Conservation (phyloP, 2,888 invertebrate species). For the Dasypogon diadema region DNA sequence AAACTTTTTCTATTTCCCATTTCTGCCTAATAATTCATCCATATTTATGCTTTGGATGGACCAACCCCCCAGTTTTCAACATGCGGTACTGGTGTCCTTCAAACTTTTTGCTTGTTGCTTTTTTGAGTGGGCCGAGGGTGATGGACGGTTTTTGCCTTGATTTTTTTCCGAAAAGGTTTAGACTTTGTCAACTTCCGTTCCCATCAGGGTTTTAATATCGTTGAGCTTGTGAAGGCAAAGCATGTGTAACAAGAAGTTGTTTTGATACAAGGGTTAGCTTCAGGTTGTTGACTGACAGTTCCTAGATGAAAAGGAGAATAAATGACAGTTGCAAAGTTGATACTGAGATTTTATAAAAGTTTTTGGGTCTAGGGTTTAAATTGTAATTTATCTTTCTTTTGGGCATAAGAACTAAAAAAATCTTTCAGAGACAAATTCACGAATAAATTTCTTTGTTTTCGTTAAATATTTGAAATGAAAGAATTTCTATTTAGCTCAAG, state of each 20-base stretch:
- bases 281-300: background rate
- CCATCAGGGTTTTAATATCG: constrained; percentile 24
- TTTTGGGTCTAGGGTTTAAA: too few relatives aligned
- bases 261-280: background rate
- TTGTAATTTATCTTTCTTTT: too few relatives aligned
- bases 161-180: background rate
- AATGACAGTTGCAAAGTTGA: too few relatives aligned
- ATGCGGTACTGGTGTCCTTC: constrained; percentile 4
- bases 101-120: constrained; percentile 40
- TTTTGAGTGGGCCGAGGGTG: background rate
- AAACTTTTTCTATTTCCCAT: constrained; percentile 19
- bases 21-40: constrained; percentile 36
- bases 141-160: constrained; percentile 18
- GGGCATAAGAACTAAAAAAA: too few relatives aligned
- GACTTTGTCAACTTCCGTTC: constrained; percentile 18
- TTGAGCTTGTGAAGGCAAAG: constrained; percentile 5
- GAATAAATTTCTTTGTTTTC: too few relatives aligned
- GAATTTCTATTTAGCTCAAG: too few relatives aligned
- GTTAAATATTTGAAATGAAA: too few relatives aligned
- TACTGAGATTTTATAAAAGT: too few relatives aligned
- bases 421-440: too few relatives aligned
- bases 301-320: too few relatives aligned
- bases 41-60: background rate
- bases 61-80: background rate
- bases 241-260: background rate